phyloP scores from a whole-genome alignment of 2,888 invertebrate genomes.

The Caenorhabditis auriculariae region DNA sequence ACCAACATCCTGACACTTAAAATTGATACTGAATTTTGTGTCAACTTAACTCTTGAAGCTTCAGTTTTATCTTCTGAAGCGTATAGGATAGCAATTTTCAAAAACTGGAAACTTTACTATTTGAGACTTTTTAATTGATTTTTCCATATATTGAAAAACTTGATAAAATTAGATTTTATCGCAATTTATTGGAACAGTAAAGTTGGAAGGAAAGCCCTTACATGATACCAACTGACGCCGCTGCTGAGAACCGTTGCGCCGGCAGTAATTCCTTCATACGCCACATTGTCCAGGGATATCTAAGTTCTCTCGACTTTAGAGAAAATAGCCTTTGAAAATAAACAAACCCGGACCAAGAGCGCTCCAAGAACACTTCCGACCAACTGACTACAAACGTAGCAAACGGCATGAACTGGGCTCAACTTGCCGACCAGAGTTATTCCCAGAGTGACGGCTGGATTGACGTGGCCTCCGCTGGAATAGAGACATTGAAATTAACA shows the following conservation, averaged over 20 bases:
- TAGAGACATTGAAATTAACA: background rate
- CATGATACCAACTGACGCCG: conserved; percentile 24
- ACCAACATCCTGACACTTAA: too few relatives aligned
- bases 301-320: conserved; percentile 4
- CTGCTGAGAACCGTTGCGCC: conserved; percentile 31
- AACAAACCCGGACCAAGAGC: conserved; percentile 50
- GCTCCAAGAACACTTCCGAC: conserved; percentile 64
- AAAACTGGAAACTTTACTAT: too few relatives aligned
- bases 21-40: too few relatives aligned
- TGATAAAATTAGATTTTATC: too few relatives aligned
- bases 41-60: too few relatives aligned
- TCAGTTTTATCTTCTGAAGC: too few relatives aligned
- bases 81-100: too few relatives aligned
- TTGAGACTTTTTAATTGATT: too few relatives aligned
- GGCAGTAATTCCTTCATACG: conserved; percentile 14
- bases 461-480: conserved; percentile 66
- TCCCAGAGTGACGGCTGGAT: conserved; percentile 66
- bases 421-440: conserved; percentile 49
- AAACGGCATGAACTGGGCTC: conserved; percentile 35
- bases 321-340: background rate
- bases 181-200: too few relatives aligned
- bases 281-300: conserved; percentile 16
- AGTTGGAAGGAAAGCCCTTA: conserved; percentile 1
- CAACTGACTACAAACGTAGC: conserved; percentile 60
- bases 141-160: too few relatives aligned